phyloP scores from a whole-genome alignment of 2,113 vertebrate genomes.

The Tylochromis polylepis region DNA sequence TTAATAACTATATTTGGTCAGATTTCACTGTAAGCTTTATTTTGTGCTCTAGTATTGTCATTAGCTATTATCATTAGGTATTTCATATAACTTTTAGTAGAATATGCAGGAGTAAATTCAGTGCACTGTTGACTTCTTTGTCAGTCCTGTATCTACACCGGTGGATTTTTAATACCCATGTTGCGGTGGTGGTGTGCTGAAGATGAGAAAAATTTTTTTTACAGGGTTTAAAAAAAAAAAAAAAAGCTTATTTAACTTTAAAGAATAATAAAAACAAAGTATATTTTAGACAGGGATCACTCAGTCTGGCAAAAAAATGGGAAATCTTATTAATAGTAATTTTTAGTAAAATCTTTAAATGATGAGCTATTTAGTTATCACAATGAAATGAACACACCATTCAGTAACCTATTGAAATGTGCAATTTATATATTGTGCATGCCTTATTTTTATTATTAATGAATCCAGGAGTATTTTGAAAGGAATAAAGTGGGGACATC shows the following conservation, averaged over 20 bases:
- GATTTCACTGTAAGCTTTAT: background rate
- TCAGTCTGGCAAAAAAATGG: background rate
- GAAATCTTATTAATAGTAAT: background rate
- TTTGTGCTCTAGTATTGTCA: background rate
- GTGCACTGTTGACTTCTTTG: background rate
- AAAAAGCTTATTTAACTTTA: constrained; percentile 38
- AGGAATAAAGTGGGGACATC: background rate
- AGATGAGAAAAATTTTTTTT: background rate
- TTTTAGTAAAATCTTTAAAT: background rate
- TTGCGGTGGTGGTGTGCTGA: constrained; percentile 4
- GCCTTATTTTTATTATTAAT: background rate
- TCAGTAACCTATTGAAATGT: background rate
- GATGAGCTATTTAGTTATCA: background rate
- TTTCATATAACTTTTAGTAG: background rate
- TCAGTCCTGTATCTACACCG: background rate
- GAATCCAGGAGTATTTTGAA: background rate
- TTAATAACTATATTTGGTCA: background rate
- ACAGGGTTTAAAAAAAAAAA: background rate
- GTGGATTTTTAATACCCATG: constrained; percentile 16
- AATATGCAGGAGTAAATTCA: constrained; percentile 2
- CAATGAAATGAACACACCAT: background rate
- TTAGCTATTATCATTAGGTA: background rate
- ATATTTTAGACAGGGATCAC: constrained; percentile 28
- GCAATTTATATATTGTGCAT: background rate
- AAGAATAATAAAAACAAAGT: background rate